Evolutionary conservation across 2,888 invertebrate genomes (phyloP).

Genomic region (Netelia fuscicornis): DNA sequence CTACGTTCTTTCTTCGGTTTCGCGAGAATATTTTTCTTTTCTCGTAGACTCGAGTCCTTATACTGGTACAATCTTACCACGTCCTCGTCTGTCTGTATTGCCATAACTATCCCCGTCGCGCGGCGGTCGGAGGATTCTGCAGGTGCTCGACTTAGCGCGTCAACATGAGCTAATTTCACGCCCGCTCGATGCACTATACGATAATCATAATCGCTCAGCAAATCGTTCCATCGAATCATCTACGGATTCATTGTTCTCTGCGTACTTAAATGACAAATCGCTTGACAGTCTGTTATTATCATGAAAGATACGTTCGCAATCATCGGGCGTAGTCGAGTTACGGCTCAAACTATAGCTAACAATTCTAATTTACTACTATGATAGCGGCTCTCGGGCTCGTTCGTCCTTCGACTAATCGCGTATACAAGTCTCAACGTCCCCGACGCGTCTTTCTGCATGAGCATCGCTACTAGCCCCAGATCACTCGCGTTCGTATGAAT

Average conservation of each 20-base stretch:
- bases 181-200: constrained; percentile 53
- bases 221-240: constrained; percentile 8
- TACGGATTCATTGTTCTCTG: constrained; percentile 12
- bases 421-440: constrained; percentile 64
- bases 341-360: constrained; percentile 33
- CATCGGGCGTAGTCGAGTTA: constrained; percentile 19
- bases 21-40: constrained; percentile 1
- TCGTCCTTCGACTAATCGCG: too few species aligned
- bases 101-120: neutral
- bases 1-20: neutral
- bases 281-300: constrained; percentile 37
- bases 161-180: constrained; percentile 48
- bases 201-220: constrained; percentile 51
- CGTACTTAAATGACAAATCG: neutral
- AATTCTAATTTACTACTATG: too few species aligned
- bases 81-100: constrained; percentile 26
- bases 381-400: too few species aligned
- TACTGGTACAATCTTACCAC: neutral
- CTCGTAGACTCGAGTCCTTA: neutral
- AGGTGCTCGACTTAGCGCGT: constrained; percentile 67
- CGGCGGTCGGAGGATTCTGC: neutral
- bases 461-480: neutral
- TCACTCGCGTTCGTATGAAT: constrained; percentile 51
- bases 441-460: constrained; percentile 65
- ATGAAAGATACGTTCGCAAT: constrained; percentile 55